Evolutionary conservation across 2,888 invertebrate species (phyloP).

Genomic region (Tillus elongatus): DNA sequence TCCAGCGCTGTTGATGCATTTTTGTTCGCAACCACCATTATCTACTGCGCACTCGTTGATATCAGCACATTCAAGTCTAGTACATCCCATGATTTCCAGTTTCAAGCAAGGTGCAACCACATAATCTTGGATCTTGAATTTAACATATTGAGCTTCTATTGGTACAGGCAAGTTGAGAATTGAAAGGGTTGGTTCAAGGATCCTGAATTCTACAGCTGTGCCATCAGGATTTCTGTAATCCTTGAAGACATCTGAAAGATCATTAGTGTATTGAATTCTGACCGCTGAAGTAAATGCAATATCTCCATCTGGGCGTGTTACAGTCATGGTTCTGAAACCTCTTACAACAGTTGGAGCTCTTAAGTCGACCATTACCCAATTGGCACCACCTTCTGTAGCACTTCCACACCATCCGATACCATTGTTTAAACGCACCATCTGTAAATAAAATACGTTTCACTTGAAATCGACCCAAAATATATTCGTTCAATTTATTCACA

Average conservation of each 20-base stretch:
- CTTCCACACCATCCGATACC: conserved; percentile 87
- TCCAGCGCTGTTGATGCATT: conserved; percentile 84
- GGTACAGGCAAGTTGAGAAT: conserved; percentile 83
- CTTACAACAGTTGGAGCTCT: conserved; percentile 81
- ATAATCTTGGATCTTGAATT: conserved; percentile 80
- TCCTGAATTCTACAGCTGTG: conserved; percentile 85
- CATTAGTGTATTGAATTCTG: conserved; percentile 78
- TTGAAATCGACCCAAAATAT: too few species aligned
- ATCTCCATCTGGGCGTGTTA: conserved; percentile 70
- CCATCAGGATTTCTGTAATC: conserved; percentile 90
- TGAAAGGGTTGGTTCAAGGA: conserved; percentile 81
- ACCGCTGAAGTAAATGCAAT: conserved; percentile 86
- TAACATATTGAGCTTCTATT: conserved; percentile 80
- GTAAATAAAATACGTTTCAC: too few species aligned
- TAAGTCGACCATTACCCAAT: conserved; percentile 81
- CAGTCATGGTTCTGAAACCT: conserved; percentile 86
- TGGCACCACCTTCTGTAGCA: conserved; percentile 73
- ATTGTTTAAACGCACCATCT: conserved; percentile 77
- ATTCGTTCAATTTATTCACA: too few species aligned
- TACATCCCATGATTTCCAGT: conserved; percentile 88
- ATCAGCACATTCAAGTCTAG: conserved; percentile 77
- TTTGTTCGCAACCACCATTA: conserved; percentile 90
- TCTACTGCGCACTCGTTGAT: conserved; percentile 78
- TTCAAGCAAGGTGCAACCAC: conserved; percentile 82
- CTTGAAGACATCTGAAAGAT: conserved; percentile 79